Evolutionary conservation across 2,113 vertebrate genomes (phyloP), one percentile per base, ranked within the genome.

Genomic region (Mastomys coucha): DNA sequence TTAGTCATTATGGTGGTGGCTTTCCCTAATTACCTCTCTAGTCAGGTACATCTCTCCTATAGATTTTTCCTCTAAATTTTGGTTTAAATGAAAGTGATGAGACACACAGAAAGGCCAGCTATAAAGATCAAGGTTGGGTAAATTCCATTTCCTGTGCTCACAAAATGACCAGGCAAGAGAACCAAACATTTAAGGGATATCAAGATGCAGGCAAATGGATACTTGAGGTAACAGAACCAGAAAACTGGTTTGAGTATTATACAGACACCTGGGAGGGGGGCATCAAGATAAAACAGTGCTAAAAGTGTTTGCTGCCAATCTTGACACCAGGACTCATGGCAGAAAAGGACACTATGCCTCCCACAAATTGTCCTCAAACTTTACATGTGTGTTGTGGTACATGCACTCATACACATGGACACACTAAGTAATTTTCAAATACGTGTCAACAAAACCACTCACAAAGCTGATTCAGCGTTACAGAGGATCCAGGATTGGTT

Each of bases 21-120:
- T 93, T 87, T 97, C 94, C 95, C 93, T 98, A 98, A 98, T 98
- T 98, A 98, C 94, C 93, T 95, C 93, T 97, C 96, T 1, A 89
- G 95, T 86, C 14, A 7, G 31, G 80, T 96, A 73, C 63, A 76
- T 96, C 96, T 82, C 95, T 93, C 60, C 80, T 67, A 19, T 0
- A 65, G 75, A 77, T 97, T 96, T 96, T 63, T 60, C 95, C 96
- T 93, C 77, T 56, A 94, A 98, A 96, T 97, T 77, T n/a, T 49
- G 2, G 39, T 94, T 97, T 96, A 98, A 98, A 97, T 96, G 84
- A 97, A 97, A 98, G 95, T 96, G 81, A 97, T 49, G 72, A 96
- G 84, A 96, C 97, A 58, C 45, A 72, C 36, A 91, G 84, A 97
- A 98, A 97, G 93, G 96, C 97, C 94, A 97, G 69, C 76, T 84